A percentile compares a stretch with the other conserved stretches of the same genome.
Conservation (phyloP, 2,797 vertebrate genomes). For the Anguilla pacifica region DNA sequence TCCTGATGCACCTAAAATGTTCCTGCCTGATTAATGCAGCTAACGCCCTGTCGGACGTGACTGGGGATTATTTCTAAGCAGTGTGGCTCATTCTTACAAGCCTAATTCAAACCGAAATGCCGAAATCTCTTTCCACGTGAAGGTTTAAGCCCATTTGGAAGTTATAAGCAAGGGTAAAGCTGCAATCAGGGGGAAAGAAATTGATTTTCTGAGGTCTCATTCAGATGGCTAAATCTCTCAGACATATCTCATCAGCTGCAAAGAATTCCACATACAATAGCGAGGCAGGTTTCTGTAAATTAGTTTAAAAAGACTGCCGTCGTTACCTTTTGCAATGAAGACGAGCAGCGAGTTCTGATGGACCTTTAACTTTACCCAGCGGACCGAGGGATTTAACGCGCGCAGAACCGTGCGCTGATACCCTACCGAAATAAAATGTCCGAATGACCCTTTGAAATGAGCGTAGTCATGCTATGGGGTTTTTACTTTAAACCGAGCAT, state of each 20-base stretch:
- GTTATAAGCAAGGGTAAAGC: conserved; percentile 9
- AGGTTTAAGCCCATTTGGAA: conserved; percentile 12
- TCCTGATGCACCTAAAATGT: neutral
- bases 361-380: neutral
- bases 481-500: neutral
- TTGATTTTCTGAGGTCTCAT: conserved; percentile 10
- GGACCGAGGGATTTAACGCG: neutral
- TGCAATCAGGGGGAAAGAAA: conserved; percentile 10
- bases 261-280: neutral
- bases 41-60: neutral
- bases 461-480: neutral
- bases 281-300: conserved; percentile 1
- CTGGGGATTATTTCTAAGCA: neutral
- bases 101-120: conserved; percentile 13
- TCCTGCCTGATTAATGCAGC: neutral
- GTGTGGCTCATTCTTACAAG: conserved; percentile 12
- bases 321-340: neutral
- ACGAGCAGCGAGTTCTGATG: neutral
- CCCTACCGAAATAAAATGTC: neutral
- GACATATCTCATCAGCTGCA: conserved; percentile 3
- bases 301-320: neutral
- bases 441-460: neutral
- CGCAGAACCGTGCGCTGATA: neutral
- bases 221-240: conserved; percentile 19
- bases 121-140: neutral